Percentiles rank a stretch among this genome's conserved stretches.
Evolutionary conservation across 2,113 vertebrate genomes (phyloP).

Genomic region (Dasypus novemcinctus): DNA sequence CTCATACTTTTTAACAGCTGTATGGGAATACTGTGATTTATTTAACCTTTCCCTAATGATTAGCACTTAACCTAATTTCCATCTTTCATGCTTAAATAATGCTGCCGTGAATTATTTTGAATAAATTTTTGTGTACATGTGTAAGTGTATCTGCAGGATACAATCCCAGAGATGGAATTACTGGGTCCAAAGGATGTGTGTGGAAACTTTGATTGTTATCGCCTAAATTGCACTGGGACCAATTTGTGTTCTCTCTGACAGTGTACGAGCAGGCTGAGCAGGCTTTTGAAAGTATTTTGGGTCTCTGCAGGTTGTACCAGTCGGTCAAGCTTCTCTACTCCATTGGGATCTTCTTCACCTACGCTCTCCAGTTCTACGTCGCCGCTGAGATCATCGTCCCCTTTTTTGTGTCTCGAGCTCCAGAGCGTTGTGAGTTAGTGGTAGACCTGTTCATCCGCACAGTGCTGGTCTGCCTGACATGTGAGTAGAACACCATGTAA

Average conservation of each 20-base stretch:
- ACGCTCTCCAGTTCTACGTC: constrained; percentile 97
- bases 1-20: not conserved
- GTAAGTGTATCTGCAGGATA: not conserved
- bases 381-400: constrained; percentile 94
- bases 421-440: constrained; percentile 81
- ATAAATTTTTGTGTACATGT: not conserved
- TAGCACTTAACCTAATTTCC: not conserved
- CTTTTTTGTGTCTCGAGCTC: constrained; percentile 78
- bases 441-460: constrained; percentile 89
- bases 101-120: not conserved
- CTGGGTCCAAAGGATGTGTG: not conserved
- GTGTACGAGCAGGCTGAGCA: accelerated
- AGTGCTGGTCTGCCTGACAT: constrained; percentile 90
- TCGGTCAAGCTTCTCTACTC: constrained; percentile 95
- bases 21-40: not conserved
- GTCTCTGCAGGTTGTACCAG: constrained; percentile 91
- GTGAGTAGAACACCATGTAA: constrained; percentile 85
- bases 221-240: not conserved
- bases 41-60: not conserved
- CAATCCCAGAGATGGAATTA: not conserved
- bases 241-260: not conserved
- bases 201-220: not conserved
- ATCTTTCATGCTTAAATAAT: not conserved
- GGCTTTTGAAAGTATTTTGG: not conserved
- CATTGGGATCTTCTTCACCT: constrained; percentile 95